phyloP scores from a whole-genome alignment of 2,888 invertebrate genomes.

The Drosophila mercatorum region DNA sequence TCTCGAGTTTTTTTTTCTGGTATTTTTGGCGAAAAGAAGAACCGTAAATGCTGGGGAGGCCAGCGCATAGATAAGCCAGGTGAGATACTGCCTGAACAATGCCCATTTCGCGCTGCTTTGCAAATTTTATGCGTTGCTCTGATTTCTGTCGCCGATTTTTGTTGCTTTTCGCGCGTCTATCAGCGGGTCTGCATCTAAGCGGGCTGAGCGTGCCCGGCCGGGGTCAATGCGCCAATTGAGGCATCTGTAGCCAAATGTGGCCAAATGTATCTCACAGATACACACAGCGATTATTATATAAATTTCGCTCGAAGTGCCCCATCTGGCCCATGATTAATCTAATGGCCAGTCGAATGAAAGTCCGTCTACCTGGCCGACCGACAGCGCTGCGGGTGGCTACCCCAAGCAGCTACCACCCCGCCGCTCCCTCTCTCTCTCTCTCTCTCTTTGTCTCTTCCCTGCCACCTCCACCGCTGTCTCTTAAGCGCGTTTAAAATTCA shows the following conservation, averaged over 20 bases:
- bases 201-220: constrained; percentile 12
- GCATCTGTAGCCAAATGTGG: constrained; percentile 48
- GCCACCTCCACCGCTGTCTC: constrained; percentile 2
- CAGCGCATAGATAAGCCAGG: constrained; percentile 31
- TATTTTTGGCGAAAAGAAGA: not conserved
- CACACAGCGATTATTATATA: constrained; percentile 54
- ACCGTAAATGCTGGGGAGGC: constrained; percentile 14
- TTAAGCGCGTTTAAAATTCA: constrained; percentile 72
- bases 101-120: constrained; percentile 58
- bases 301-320: constrained; percentile 51
- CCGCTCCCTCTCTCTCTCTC: no score
- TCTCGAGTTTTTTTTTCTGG: not conserved
- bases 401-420: not conserved
- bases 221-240: constrained; percentile 66
- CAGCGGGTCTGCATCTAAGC: constrained; percentile 66
- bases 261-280: constrained; percentile 57
- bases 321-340: constrained; percentile 66
- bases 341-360: constrained; percentile 58
- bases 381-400: constrained; percentile 58
- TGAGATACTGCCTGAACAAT: constrained; percentile 41
- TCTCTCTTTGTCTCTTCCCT: no score
- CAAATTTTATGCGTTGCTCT: constrained; percentile 67
- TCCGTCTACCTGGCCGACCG: constrained; percentile 11
- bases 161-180: constrained; percentile 35
- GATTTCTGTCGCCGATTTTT: constrained; percentile 67